These are phyloP conservation scores for Nerophis ophidion DNA, from an alignment of 2,113 vertebrate species.

Conservation along the genomic window DNA sequence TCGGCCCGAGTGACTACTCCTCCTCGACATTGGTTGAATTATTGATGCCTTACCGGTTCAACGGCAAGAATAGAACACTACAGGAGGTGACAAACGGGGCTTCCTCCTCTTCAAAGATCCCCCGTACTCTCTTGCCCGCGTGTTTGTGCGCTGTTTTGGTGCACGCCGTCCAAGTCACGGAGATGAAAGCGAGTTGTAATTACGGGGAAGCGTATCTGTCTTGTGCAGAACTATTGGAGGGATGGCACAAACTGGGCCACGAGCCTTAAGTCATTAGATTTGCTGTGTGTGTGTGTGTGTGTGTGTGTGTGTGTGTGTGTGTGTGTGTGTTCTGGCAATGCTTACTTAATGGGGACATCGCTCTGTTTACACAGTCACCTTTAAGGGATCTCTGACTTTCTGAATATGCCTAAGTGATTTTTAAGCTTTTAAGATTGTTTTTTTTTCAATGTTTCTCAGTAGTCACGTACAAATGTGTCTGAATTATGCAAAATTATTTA, in stretches of 20 bases:
- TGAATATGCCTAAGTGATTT: too few relatives aligned
- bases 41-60: slow-evolving; percentile 70
- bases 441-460: too few relatives aligned
- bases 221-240: slow-evolving; percentile 70
- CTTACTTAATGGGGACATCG: too few relatives aligned
- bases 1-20: not conserved
- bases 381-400: too few relatives aligned
- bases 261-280: slow-evolving; percentile 69
- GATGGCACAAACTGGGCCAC: slow-evolving; percentile 71
- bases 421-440: too few relatives aligned
- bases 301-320: slow-evolving; percentile 10
- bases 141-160: slow-evolving; percentile 28
- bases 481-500: too few relatives aligned
- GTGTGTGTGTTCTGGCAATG: too few relatives aligned
- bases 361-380: too few relatives aligned
- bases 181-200: slow-evolving; percentile 72
- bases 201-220: slow-evolving; percentile 71
- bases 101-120: slow-evolving; percentile 64
- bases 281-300: slow-evolving; percentile 34
- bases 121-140: slow-evolving; percentile 27
- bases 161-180: slow-evolving; percentile 57
- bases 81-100: slow-evolving; percentile 70
- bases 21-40: slow-evolving; percentile 59
- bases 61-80: slow-evolving; percentile 73
- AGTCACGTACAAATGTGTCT: too few relatives aligned